Base-by-base conservation (phyloP, 2,888 invertebrate species). In the Trachelus tabidus region DNA sequence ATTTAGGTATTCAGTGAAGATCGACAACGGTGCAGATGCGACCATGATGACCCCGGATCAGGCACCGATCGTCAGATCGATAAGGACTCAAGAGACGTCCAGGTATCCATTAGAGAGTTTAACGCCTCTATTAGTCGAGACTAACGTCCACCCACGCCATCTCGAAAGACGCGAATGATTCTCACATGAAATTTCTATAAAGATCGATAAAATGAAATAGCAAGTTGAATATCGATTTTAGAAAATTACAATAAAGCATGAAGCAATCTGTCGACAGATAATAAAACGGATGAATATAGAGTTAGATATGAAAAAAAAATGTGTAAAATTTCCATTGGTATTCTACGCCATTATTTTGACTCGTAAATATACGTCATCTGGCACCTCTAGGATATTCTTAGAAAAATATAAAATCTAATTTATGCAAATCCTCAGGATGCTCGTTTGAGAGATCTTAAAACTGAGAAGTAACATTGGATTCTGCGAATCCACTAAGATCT, bases 381-480 rank as follows among this genome's bases (percentile, higher is more conserved):
- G 56, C 2, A 9, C 0, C 56, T 6, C 23, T 23, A 2, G 23
- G 23, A 56, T 9, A 9, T 56, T 56, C 56, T 23, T 23, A 56
- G 56, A 56, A 56, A 56, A 9, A 23, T 56, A 56, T 56, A 91
- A 91, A 89, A 89, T 89, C 87, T 91, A 91, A 91, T 91, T 88
- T 91, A 91, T 91, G 91, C 90, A 90, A 91, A 91, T 91, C 91
- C 90, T 40, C 34, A 69, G 80, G 79, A 56, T 56, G 56, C 56
- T 56, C 56, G 56, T 56, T 56, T 0, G 56, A 23, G 23, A 56
- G 56, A 23, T 71, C 33, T 71, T 34, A 23, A 71, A 71, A 71
- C 71, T 31, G 71, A 71, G 71, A 71, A 34, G 71, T 23, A 56
- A 56, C 56, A 9, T 56, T 6, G 56, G 56, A 23, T 56, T 56